Evolutionary conservation across 1,140 invertebrate species (phyloP).

Genomic region (Zelostemma sp.): DNA sequence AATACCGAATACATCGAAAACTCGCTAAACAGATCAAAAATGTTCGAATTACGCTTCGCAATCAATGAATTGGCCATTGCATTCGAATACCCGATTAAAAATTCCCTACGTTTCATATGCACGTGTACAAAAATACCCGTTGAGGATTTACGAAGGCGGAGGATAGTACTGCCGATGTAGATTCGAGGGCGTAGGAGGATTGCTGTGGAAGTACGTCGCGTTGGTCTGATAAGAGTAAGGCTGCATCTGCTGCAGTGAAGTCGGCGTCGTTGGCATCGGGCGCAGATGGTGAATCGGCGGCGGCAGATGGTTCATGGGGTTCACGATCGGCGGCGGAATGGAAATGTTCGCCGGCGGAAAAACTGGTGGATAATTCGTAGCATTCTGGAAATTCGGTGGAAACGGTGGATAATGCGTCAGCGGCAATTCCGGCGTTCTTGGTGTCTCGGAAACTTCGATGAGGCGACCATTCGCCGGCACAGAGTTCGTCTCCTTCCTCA

Average conservation of each 20-base stretch:
- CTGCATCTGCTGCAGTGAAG: slow-evolving; percentile 56
- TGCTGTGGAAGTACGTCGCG: slow-evolving; percentile 57
- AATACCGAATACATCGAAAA: neutral
- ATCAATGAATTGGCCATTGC: too few relatives aligned
- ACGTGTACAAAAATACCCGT: slow-evolving; percentile 10
- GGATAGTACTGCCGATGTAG: slow-evolving; percentile 61
- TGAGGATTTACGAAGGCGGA: slow-evolving; percentile 53
- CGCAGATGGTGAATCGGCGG: slow-evolving; percentile 61
- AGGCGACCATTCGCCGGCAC: slow-evolving; percentile 58
- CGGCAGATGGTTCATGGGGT: slow-evolving; percentile 63
- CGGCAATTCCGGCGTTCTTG: slow-evolving; percentile 57
- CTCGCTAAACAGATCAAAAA: slow-evolving; percentile 3
- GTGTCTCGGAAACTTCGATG: slow-evolving; percentile 49
- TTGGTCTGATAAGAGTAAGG: slow-evolving; percentile 61
- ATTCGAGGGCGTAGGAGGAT: slow-evolving; percentile 53
- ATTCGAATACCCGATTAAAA: too few relatives aligned
- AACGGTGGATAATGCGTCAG: slow-evolving; percentile 58
- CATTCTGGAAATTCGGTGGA: slow-evolving; percentile 52
- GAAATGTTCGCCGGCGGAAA: slow-evolving; percentile 64
- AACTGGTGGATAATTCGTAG: slow-evolving; percentile 56
- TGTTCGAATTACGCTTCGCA: neutral
- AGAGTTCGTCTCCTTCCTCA: slow-evolving; percentile 52
- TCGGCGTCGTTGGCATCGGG: slow-evolving; percentile 51
- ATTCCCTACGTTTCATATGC: neutral
- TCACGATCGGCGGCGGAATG: slow-evolving; percentile 64